Evolutionary conservation across 1,140 invertebrate species (phyloP).

Genomic region (Hylyphantes graminicola): DNA sequence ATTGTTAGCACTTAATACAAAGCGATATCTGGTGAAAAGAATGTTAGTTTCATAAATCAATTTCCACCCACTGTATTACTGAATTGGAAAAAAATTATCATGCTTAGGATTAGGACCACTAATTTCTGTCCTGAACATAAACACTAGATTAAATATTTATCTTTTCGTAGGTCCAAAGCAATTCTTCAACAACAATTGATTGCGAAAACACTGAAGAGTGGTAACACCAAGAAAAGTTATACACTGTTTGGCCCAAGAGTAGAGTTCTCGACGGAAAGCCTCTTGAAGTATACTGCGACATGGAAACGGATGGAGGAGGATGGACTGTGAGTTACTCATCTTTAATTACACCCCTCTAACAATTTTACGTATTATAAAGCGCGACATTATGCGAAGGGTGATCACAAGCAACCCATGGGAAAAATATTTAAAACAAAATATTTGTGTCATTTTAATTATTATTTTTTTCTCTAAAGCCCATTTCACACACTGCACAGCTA

Average conservation of each 20-base stretch:
- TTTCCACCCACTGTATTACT: no score
- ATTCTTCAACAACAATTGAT: not conserved
- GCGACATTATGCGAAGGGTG: no score
- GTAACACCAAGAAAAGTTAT: constrained; percentile 71
- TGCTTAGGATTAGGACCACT: not conserved
- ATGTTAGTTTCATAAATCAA: no score
- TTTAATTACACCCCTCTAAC: no score
- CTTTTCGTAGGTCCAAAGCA: not conserved
- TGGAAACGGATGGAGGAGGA: constrained; percentile 73
- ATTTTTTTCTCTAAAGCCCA: no score
- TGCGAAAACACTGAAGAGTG: not conserved
- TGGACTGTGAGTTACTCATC: constrained; percentile 79
- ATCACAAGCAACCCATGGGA: no score
- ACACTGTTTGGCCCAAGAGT: constrained; percentile 76
- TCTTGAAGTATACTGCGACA: constrained; percentile 80
- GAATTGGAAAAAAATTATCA: not conserved
- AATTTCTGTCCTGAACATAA: not conserved
- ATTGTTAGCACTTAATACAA: no score
- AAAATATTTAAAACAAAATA: no score
- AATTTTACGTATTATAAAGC: no score
- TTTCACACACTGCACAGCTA: no score
- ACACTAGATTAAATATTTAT: not conserved
- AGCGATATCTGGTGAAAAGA: no score
- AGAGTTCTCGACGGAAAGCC: constrained; percentile 72
- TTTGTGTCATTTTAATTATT: no score